A percentile compares a stretch with the other conserved stretches of the same genome.
Conservation (phyloP, 2,113 vertebrate genomes). For the Dicerorhinus sumatrensis region DNA sequence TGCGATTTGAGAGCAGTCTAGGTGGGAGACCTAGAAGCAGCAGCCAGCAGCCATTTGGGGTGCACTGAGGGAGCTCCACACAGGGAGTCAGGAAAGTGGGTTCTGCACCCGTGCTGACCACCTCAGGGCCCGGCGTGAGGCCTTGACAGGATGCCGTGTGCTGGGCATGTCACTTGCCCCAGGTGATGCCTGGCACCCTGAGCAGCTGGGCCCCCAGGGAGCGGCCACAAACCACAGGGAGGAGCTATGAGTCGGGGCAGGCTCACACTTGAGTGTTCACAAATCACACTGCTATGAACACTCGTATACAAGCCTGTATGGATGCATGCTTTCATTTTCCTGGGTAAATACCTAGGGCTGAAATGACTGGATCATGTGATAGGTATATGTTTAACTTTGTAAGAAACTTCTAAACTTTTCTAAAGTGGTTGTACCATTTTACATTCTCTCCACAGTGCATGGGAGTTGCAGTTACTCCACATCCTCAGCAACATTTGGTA, state of each 20-base stretch:
- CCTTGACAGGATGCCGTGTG: not conserved
- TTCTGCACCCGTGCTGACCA: not conserved
- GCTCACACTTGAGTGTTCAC: not conserved
- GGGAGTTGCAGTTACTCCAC: not conserved
- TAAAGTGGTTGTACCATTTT: no score
- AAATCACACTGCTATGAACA: not conserved
- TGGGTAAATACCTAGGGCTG: not conserved
- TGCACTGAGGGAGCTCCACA: not conserved
- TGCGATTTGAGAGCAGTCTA: not conserved
- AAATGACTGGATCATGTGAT: not conserved
- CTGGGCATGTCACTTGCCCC: fast-evolving
- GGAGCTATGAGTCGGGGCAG: not conserved
- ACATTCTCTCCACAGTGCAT: fast-evolving
- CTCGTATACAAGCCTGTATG: fast-evolving
- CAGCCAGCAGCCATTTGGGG: not conserved
- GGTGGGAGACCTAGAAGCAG: not conserved
- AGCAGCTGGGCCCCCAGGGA: not conserved
- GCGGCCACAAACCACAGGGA: not conserved
- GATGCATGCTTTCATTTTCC: not conserved
- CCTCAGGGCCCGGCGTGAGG: not conserved
- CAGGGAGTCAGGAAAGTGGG: not conserved
- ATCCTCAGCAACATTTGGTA: fast-evolving
- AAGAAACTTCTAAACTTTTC: not conserved
- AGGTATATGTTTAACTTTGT: not conserved
- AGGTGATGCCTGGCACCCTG: not conserved